Conservation (phyloP, 2,113 vertebrate species). For the Laticauda colubrina region DNA sequence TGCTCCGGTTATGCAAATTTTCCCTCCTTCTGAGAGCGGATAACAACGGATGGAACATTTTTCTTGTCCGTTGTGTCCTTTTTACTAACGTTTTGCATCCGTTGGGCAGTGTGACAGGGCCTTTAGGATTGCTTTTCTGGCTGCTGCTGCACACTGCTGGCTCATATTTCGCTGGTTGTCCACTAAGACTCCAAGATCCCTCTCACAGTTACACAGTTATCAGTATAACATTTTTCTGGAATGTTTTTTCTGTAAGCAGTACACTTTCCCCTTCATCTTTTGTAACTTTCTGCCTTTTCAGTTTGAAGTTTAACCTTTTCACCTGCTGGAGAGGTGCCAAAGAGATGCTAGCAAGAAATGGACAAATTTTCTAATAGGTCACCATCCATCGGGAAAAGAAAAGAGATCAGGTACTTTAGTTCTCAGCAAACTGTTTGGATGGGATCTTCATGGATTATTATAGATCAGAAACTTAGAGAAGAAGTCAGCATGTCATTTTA, state of each 20-base stretch:
- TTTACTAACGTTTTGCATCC: too few relatives aligned
- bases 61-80: too few relatives aligned
- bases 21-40: too few relatives aligned
- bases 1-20: too few relatives aligned
- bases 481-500: constrained; percentile 65
- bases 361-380: constrained; percentile 59
- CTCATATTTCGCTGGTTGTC: too few relatives aligned
- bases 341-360: constrained; percentile 56
- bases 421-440: constrained; percentile 58
- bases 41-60: too few relatives aligned
- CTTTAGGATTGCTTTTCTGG: too few relatives aligned
- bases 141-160: too few relatives aligned
- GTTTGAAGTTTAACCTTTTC: constrained; percentile 58
- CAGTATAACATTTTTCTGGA: not conserved
- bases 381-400: constrained; percentile 54
- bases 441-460: constrained; percentile 65
- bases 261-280: constrained; percentile 34
- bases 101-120: too few relatives aligned
- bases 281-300: constrained; percentile 36
- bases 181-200: too few relatives aligned
- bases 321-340: constrained; percentile 59
- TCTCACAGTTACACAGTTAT: too few relatives aligned
- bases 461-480: constrained; percentile 62
- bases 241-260: constrained; percentile 51
- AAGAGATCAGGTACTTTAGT: constrained; percentile 47